Evolutionary conservation across 2,113 vertebrate species (phyloP), one percentile per base, ranked within the genome.

Genomic region (Perognathus longimembris): DNA sequence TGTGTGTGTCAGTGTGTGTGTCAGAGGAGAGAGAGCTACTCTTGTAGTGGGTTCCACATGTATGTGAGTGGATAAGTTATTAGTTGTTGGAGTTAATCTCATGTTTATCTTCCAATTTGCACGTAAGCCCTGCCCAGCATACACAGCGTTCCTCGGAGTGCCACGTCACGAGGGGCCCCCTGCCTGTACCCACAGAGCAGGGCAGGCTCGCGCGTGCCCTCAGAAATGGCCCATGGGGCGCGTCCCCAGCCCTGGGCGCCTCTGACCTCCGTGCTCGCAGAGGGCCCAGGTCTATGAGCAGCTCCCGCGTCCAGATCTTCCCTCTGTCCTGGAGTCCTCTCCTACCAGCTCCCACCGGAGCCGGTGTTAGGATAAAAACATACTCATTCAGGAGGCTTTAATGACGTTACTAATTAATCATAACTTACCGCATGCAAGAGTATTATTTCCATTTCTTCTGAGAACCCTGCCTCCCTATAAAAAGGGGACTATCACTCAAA

Each of bases 401-500:
- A 88, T 54, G 50, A 15, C 15, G 14, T 54, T 54, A 54, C 73
- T 45, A 7, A 54, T 54, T 30, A 26, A 67, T 9, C 83, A 59
- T 63, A 84, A 92, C 89, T 54, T 79, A 5, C 54, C 92, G 42
- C 83, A 40, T 95, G 83, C 17, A 73, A 80, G 3, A 6, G 63
- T 40, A 89, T 8, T 38, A 80, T 86, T 89, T 91, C 57, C 85
- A 74, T 32, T 74, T 77, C 18, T 64, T 57, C 42, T 84, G 87
- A 64, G 32, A 63, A 61, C 80, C 67, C 4, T 42, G 57, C n/a
- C 38, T 70, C 85, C 45, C 15, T 61, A 79, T 5, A 59, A 71
- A 83, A 92, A 87, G 24, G 74, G 14, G 30, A 64, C n/a, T 75
- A 82, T 80, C 89, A 80, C 24, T 95, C 67, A 95, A 95, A 95